Evolutionary conservation across 2,113 vertebrate genomes (phyloP), one percentile per base, ranked within the genome.

Genomic region (Pampusana beccarii): DNA sequence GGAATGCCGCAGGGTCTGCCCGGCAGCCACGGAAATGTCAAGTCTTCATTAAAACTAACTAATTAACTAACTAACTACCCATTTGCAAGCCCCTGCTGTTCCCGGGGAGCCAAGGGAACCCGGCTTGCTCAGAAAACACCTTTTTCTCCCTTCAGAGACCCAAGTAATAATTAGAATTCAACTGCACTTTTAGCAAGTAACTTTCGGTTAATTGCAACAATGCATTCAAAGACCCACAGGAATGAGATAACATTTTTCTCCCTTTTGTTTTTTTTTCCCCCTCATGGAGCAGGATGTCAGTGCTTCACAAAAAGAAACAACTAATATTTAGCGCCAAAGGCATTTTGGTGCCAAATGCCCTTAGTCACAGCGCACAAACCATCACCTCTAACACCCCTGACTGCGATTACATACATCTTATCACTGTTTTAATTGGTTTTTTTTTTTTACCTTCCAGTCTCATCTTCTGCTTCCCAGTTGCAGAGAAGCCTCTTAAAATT

Each of bases 381-480:
- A 17, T 9, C 36, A 17, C 0, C 24, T 7, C 1, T 1, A 16
- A 26, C 58, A 18, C 11, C 29, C 31, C 3, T 1, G 8, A 1
- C 74, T 20, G 17, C 1, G 13, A 26, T 23, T 4, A 12, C 18
- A 14, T 17, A 16, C 33, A 44, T 1, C 33, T 18, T 62, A 42
- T 0, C 11, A 50, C 66, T 69, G 48, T 40, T 53, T 13, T 24
- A 58, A 62, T 6, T 5, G 7, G n/a, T n/a, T n/a, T n/a, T 21
- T 61, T 62, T 67, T 18, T 61, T 67, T 67, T n/a, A 46, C 65
- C 48, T 69, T 36, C 20, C 33, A 4, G 12, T 9, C 28, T 40
- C 25, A 18, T 2, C 38, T 44, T 24, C 56, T 1, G 9, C 42
- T n/a, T 21, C 58, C 64, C 1, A 21, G 29, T n/a, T 1, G 2